These are phyloP conservation scores for Eciton burchellii DNA, from an alignment of 1,140 invertebrate genomes.

Conservation along the genomic window DNA sequence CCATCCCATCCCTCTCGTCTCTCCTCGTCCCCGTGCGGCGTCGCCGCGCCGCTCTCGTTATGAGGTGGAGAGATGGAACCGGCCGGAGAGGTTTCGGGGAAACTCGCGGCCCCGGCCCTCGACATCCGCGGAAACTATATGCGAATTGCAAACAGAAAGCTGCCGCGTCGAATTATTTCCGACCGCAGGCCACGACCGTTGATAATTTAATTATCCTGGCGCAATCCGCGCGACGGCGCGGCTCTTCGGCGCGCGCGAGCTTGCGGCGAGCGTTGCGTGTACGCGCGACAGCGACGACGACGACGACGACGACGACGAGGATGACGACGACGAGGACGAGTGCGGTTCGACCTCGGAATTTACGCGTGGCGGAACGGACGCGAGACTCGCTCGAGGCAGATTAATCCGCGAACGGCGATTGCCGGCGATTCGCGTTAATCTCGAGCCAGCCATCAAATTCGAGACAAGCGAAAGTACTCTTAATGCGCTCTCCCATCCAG, in stretches of 20 bases:
- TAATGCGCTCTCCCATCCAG: not conserved
- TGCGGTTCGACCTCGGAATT: not conserved
- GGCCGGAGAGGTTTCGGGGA: constrained; percentile 67
- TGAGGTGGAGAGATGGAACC: constrained; percentile 55
- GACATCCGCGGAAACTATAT: constrained; percentile 76
- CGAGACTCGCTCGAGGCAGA: not conserved
- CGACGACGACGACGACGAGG: too few species aligned
- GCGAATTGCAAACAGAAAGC: constrained; percentile 80
- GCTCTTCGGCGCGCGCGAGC: constrained; percentile 58
- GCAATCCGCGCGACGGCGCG: constrained; percentile 73
- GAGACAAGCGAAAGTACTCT: not conserved
- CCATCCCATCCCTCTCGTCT: constrained; percentile 8
- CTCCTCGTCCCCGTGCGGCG: constrained; percentile 1
- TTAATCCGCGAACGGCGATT: not conserved
- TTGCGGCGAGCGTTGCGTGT: constrained; percentile 37
- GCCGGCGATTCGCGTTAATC: not conserved
- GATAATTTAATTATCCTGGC: constrained; percentile 82
- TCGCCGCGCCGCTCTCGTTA: constrained; percentile 49
- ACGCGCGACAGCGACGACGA: too few species aligned
- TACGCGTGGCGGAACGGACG: too few species aligned
- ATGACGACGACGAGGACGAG: constrained; percentile 1
- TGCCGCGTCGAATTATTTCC: constrained; percentile 83
- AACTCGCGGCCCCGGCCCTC: constrained; percentile 68
- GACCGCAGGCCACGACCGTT: constrained; percentile 80
- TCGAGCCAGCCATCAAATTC: not conserved